Conservation (phyloP, 1,140 invertebrate genomes). For the Cyclargus thomasi region DNA sequence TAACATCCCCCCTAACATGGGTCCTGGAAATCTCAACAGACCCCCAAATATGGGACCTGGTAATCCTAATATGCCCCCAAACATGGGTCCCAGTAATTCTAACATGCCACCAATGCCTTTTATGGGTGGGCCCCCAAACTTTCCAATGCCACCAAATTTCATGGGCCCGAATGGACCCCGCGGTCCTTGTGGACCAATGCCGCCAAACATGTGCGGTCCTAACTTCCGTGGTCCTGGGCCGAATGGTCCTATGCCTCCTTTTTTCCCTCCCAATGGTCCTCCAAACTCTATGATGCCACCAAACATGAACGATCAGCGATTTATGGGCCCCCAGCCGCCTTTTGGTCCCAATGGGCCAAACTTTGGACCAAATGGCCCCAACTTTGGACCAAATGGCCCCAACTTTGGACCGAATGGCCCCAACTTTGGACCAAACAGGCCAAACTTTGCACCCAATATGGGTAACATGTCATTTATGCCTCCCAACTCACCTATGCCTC, state of each 20-base stretch:
- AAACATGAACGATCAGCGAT: slow-evolving; percentile 42
- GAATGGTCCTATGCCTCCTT: slow-evolving; percentile 61
- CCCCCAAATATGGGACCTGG: slow-evolving; percentile 27
- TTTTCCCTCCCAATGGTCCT: slow-evolving; percentile 58
- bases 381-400: slow-evolving; percentile 33
- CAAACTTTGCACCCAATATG: slow-evolving; percentile 19
- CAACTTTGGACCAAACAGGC: slow-evolving; percentile 19
- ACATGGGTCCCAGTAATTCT: slow-evolving; percentile 37
- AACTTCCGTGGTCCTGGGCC: slow-evolving; percentile 54
- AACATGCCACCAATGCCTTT: slow-evolving; percentile 42
- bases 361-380: slow-evolving; percentile 32
- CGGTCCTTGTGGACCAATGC: slow-evolving; percentile 44
- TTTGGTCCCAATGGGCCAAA: slow-evolving; percentile 38
- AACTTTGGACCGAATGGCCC: slow-evolving; percentile 33
- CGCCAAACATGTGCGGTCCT: slow-evolving; percentile 54
- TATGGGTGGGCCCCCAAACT: slow-evolving; percentile 53
- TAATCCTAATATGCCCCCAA: slow-evolving; percentile 35
- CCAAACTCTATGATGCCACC: slow-evolving; percentile 51
- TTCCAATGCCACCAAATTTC: slow-evolving; percentile 56
- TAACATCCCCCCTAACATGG: slow-evolving; percentile 22
- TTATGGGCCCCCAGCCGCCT: slow-evolving; percentile 36
- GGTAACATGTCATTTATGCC: slow-evolving; percentile 46
- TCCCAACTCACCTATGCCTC: slow-evolving; percentile 29
- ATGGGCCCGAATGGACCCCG: slow-evolving; percentile 51
- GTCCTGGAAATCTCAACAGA: not conserved